These are phyloP conservation scores for Tetrax tetrax DNA, from an alignment of 2,113 vertebrate genomes.

Conservation along the genomic window DNA sequence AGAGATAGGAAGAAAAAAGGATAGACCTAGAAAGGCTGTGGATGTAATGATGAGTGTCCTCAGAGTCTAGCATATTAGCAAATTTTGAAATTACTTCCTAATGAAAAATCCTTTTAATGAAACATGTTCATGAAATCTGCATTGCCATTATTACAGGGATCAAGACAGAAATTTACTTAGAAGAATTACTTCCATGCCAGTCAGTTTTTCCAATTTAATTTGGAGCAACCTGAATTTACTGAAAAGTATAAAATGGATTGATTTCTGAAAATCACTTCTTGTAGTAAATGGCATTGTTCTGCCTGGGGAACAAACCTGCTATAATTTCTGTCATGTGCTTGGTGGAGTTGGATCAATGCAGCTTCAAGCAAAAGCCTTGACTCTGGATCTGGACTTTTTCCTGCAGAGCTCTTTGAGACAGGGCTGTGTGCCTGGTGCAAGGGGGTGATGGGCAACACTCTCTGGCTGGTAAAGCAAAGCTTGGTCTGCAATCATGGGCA, in stretches of 20 bases:
- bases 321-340: neutral
- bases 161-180: neutral
- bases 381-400: neutral
- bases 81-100: conserved; percentile 1
- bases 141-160: neutral
- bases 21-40: neutral
- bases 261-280: neutral
- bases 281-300: neutral
- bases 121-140: neutral
- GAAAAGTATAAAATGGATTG: neutral
- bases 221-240: neutral
- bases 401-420: neutral
- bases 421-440: fast-evolving
- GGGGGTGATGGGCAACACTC: neutral
- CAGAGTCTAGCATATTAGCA: neutral
- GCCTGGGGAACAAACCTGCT: neutral
- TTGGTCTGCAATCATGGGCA: fast-evolving
- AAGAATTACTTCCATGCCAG: neutral
- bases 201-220: conserved; percentile 16
- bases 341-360: neutral
- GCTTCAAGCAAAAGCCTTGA: neutral
- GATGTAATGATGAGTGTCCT: neutral
- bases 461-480: neutral
- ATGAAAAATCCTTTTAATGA: conserved; percentile 22
- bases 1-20: neutral